phyloP scores from a whole-genome alignment of 2,113 vertebrate genomes.

The Melanocharis versteri region DNA sequence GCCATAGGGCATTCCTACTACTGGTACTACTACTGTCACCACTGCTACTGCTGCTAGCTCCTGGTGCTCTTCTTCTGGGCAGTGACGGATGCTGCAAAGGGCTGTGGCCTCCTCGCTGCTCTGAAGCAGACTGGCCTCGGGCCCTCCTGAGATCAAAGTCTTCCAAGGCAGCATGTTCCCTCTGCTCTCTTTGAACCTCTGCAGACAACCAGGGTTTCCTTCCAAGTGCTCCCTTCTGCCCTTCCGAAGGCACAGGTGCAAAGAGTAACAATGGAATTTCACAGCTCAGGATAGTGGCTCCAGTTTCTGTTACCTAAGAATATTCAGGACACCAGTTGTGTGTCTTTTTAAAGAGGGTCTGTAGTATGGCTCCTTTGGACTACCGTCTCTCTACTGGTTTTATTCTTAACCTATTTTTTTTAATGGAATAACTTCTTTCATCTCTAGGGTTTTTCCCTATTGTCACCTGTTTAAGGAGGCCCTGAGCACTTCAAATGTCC shows the following conservation, averaged over 20 bases:
- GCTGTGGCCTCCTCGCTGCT: not conserved
- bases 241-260: not conserved
- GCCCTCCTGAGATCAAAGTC: not conserved
- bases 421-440: not conserved
- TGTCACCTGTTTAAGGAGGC: not conserved
- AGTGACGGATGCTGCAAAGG: not conserved
- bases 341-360: not conserved
- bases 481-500: not conserved
- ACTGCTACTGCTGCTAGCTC: not conserved
- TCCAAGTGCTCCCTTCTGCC: not conserved
- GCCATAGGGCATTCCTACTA: not conserved
- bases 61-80: not conserved
- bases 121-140: not conserved
- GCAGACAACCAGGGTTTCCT: not conserved
- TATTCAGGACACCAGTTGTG: not conserved
- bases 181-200: not conserved
- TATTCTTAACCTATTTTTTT: not conserved
- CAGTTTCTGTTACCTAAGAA: not conserved
- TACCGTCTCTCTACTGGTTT: not conserved
- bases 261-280: not conserved
- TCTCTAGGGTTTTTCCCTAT: not conserved
- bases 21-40: not conserved
- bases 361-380: not conserved
- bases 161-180: not conserved
- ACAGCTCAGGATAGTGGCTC: not conserved